Percentiles rank a stretch among this genome's conserved stretches.
These are phyloP conservation scores for Hucho hucho DNA, from an alignment of 2,113 vertebrate genomes.

Conservation along the genomic window DNA sequence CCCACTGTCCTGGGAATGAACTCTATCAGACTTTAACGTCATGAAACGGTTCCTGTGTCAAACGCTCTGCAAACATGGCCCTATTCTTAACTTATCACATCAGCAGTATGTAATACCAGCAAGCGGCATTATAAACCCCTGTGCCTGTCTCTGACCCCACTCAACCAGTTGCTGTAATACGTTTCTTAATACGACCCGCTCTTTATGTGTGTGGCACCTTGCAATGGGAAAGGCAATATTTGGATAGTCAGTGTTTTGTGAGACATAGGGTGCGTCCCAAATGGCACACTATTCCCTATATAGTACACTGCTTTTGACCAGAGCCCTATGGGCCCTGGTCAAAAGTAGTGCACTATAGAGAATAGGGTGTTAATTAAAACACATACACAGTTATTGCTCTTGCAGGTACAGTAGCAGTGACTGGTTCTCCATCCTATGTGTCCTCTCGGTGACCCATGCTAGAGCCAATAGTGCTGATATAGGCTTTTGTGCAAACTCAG, in stretches of 20 bases:
- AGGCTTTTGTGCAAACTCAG: conserved; percentile 73
- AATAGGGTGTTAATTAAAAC: not conserved
- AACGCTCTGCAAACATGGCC: conserved; percentile 70
- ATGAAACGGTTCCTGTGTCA: conserved; percentile 64
- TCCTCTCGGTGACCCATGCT: conserved; percentile 53
- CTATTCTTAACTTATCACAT: conserved; percentile 70
- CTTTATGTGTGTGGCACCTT: conserved; percentile 4
- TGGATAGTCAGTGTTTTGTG: conserved; percentile 56
- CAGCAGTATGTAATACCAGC: conserved; percentile 64
- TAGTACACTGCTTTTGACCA: too few relatives aligned
- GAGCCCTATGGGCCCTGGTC: too few relatives aligned
- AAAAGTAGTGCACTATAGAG: too few relatives aligned
- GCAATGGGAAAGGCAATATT: conserved; percentile 49
- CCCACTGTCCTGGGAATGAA: conserved; percentile 57
- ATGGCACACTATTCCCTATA: too few relatives aligned
- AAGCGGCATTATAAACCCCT: conserved; percentile 65
- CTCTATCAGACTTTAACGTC: conserved; percentile 26
- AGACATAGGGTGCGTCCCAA: conserved; percentile 5
- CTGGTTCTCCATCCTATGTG: conserved; percentile 58
- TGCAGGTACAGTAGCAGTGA: conserved; percentile 61
- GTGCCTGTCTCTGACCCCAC: conserved; percentile 63
- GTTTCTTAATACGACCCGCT: conserved; percentile 64
- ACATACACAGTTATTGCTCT: conserved; percentile 56
- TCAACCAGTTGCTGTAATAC: conserved; percentile 37
- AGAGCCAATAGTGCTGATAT: conserved; percentile 61